These are phyloP conservation scores for Hemistola chrysoprasaria DNA, from an alignment of 2,888 invertebrate species.

Conservation along the genomic window DNA sequence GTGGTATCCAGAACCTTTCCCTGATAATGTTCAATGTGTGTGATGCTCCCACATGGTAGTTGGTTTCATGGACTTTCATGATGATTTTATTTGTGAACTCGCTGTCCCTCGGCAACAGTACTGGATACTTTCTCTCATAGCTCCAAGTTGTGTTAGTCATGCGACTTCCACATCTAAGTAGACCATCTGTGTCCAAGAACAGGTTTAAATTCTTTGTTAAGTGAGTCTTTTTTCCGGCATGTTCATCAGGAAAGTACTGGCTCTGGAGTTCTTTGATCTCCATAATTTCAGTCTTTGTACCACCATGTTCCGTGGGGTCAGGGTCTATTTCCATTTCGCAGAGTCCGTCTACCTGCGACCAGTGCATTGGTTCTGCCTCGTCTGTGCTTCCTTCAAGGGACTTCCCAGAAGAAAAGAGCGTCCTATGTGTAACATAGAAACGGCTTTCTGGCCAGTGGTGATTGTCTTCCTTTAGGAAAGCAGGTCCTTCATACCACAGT, in stretches of 20 bases:
- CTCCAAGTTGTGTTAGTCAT: constrained; percentile 1
- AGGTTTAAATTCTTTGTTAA: constrained; percentile 1
- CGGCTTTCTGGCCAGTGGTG: no score
- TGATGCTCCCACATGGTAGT: constrained; percentile 2
- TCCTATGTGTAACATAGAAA: no score
- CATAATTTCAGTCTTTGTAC: background rate
- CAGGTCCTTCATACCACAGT: constrained; percentile 4
- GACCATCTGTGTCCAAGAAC: background rate
- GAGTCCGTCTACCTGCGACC: background rate
- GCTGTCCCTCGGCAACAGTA: constrained; percentile 1
- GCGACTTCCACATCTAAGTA: constrained; percentile 1
- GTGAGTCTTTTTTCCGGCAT: background rate
- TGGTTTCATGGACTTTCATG: background rate
- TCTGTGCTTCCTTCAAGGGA: background rate
- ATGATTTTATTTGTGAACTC: constrained; percentile 1
- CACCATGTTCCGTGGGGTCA: background rate
- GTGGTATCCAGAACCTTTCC: background rate
- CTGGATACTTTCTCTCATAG: constrained; percentile 1
- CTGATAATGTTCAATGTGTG: constrained; percentile 3
- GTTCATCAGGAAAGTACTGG: background rate
- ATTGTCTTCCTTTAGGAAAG: constrained; percentile 7
- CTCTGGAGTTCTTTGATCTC: background rate
- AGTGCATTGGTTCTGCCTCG: background rate
- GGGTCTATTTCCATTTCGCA: background rate
- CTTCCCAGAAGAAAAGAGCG: background rate